These are phyloP conservation scores for Menidia beryllina DNA, from an alignment of 2,113 vertebrate species.

Conservation along the genomic window DNA sequence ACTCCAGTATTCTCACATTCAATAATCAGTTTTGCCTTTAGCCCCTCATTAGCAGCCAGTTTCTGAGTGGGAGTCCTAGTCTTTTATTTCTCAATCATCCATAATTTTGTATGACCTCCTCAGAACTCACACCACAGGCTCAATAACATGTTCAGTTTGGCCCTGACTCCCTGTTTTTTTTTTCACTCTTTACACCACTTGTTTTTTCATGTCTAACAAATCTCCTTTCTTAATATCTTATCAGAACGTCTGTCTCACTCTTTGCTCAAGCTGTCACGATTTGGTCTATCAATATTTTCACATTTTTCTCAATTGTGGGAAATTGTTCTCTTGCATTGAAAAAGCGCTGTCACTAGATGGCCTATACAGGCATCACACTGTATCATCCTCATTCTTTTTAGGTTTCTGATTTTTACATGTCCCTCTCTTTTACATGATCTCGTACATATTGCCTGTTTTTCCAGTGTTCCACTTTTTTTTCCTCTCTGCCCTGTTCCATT, in stretches of 20 bases:
- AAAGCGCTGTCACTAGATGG: constrained; percentile 2
- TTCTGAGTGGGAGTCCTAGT: not conserved
- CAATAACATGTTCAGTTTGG: constrained; percentile 34
- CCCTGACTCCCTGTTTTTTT: constrained; percentile 2
- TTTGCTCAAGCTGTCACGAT: constrained; percentile 8
- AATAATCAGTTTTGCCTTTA: constrained; percentile 18
- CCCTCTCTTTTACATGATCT: constrained; percentile 19
- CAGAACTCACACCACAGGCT: constrained; percentile 28
- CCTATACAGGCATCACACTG: constrained; percentile 9
- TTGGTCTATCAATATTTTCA: constrained; percentile 7
- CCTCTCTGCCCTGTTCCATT: constrained; percentile 15
- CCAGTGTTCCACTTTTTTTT: not conserved
- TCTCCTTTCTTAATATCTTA: constrained; percentile 5
- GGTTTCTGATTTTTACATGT: not conserved
- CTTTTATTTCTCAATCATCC: constrained; percentile 19
- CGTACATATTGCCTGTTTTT: not conserved
- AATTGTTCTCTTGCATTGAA: constrained; percentile 4
- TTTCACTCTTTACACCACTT: constrained; percentile 1
- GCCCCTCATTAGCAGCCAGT: constrained; percentile 21
- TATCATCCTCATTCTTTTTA: too few relatives aligned
- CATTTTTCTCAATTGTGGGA: not conserved
- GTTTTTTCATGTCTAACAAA: constrained; percentile 9
- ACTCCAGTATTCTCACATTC: not conserved
- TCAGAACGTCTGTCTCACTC: constrained; percentile 22
- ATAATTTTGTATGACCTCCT: constrained; percentile 19